Evolutionary conservation across 2,888 invertebrate genomes (phyloP), one percentile per base, ranked within the genome.

Genomic region (Philonicus albiceps): DNA sequence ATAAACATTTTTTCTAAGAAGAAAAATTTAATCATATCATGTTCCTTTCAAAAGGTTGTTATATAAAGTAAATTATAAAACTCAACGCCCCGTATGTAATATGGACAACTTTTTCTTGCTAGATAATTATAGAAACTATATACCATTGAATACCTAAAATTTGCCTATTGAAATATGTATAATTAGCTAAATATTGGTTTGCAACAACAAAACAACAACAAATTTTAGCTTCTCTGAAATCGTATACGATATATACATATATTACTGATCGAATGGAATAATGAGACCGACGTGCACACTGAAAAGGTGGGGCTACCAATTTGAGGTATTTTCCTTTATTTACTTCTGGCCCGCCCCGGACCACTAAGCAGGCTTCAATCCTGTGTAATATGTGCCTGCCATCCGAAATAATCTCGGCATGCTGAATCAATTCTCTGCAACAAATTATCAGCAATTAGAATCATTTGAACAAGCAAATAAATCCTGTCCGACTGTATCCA

Each of bases 391-490:
- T 64, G 64, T 27, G 22, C 64, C n/a, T n/a, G 49, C n/a, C n/a
- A 16, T n/a, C 64, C 64, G 19, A 34, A 64, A 55, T 37, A 64
- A n/a, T 64, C 37, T 16, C 11, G 22, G 27, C 43, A 30, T n/a
- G 34, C 81, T 19, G 64, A 74, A 87, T 87, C 87, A 75, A 87
- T 87, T 81, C 43, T 83, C 85, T 87, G 87, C 87, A 87, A 87
- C 87, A 87, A 87, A 87, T 87, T 86, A 87, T 87, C 74, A 86
- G 85, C 87, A 87, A 87, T 87, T 87, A 87, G 86, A 86, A 75
- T 78, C 85, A 85, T 72, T 85, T 84, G 72, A 85, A 87, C 80
- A 85, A 87, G 74, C 85, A 80, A 87, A 87, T 83, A 81, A 80
- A 78, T 76, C 73, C 27, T 27, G 64, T 16, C 37, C 43, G 80